phyloP scores from a whole-genome alignment of 1,140 invertebrate genomes.

The Drosophila arizonae region DNA sequence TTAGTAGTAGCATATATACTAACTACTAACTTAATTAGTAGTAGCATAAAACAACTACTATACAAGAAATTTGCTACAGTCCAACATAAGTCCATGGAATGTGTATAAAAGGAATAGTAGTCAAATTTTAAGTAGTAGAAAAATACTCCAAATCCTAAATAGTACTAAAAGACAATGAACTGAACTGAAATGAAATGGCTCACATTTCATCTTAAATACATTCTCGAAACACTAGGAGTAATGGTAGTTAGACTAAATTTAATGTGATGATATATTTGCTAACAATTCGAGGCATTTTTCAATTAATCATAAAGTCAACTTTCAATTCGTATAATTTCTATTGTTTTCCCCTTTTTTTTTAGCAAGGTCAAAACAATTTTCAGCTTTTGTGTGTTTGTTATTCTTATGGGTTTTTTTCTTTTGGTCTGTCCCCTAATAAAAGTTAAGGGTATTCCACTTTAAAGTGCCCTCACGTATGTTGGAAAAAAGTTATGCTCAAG shows the following conservation, averaged over 20 bases:
- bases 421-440: conserved; percentile 12
- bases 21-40: background rate
- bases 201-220: too few relatives aligned
- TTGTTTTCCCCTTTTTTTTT: background rate
- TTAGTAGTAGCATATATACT: too few relatives aligned
- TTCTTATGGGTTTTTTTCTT: background rate
- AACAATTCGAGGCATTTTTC: too few relatives aligned
- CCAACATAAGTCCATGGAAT: conserved; percentile 4
- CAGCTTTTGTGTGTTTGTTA: background rate
- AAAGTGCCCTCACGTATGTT: conserved; percentile 28
- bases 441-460: conserved; percentile 23
- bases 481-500: conserved; percentile 28
- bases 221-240: too few relatives aligned
- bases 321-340: background rate
- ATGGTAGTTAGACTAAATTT: too few relatives aligned
- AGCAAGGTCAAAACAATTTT: conserved; percentile 6
- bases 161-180: too few relatives aligned
- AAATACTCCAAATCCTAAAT: too few relatives aligned
- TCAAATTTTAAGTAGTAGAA: too few relatives aligned
- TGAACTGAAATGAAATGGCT: too few relatives aligned
- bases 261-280: too few relatives aligned
- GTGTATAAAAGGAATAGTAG: too few relatives aligned
- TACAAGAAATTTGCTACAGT: conserved; percentile 20
- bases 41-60: conserved; percentile 14
- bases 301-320: background rate